Evolutionary conservation across 2,888 invertebrate genomes (phyloP), one percentile per base, ranked within the genome.

Genomic region (Hypena proboscidalis): DNA sequence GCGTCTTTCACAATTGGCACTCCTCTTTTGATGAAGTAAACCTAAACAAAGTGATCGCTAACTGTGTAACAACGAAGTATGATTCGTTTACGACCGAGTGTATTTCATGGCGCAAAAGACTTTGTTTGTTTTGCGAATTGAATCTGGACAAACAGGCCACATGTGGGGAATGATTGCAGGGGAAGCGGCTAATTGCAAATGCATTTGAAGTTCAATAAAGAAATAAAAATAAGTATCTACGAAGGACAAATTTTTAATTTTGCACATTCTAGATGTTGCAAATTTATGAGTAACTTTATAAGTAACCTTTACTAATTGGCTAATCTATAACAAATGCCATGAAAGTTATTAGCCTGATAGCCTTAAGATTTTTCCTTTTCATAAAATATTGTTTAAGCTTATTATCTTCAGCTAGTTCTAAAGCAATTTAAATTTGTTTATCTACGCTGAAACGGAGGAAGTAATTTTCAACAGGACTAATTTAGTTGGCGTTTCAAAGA

Each of bases 391-490:
- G n/a, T n/a, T n/a, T n/a, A n/a, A n/a, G n/a, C n/a, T n/a, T n/a
- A n/a, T n/a, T n/a, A n/a, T n/a, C n/a, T n/a, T n/a, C n/a, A n/a
- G n/a, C n/a, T n/a, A n/a, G n/a, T 7, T 14, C 26, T 26, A 32
- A 31, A 46, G 38, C 35, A 39, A 55, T 59, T 42, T 32, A 34
- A 46, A 42, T 57, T 54, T 29, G 44, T 57, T 57, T 32, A 53
- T 50, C 50, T 58, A 40, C 42, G 36, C 50, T 42, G 52, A 62
- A 68, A 68, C 58, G 62, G 66, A 77, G 79, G 76, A 80, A 79
- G 75, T 64, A 71, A 77, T 79, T 76, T 70, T 79, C 77, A 76
- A 77, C 77, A 77, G 74, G 72, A 78, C 79, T 65, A 77, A 79
- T 74, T 79, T 78, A 73, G 80, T 65, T 66, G 52, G 36, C 47